Conservation (phyloP, 2,888 invertebrate species). For the Spodoptera exigua region DNA sequence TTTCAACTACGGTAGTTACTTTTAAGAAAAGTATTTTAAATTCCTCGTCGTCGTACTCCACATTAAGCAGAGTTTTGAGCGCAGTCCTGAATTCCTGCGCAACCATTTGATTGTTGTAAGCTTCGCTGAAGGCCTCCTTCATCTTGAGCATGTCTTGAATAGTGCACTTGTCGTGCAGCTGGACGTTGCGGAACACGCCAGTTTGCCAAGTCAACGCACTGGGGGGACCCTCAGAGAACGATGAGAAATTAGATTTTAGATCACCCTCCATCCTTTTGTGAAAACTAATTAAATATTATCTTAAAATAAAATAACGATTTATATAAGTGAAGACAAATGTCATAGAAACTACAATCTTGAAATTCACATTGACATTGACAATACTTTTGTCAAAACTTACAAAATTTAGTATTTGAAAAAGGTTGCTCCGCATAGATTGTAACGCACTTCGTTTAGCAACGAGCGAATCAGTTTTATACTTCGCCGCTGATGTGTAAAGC, state of each 20-base stretch:
- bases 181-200: constrained; percentile 71
- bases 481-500: too few relatives aligned
- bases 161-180: constrained; percentile 81
- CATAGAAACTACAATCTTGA: too few relatives aligned
- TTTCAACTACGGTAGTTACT: constrained; percentile 68
- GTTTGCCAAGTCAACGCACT: background rate
- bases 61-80: constrained; percentile 78
- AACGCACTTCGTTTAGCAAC: too few relatives aligned
- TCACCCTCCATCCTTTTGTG: too few relatives aligned
- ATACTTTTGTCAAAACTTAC: too few relatives aligned
- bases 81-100: constrained; percentile 79
- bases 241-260: constrained; percentile 58
- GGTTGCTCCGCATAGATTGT: too few relatives aligned
- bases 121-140: constrained; percentile 81
- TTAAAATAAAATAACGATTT: too few relatives aligned
- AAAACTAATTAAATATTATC: too few relatives aligned
- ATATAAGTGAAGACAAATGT: too few relatives aligned
- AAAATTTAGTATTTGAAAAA: too few relatives aligned
- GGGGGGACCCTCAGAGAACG: constrained; percentile 77
- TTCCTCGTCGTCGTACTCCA: constrained; percentile 89
- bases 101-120: constrained; percentile 78
- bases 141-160: constrained; percentile 84
- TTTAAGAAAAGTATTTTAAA: constrained; percentile 91
- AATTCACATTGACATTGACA: too few relatives aligned
- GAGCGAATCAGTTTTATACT: too few relatives aligned